A percentile compares a stretch with the other conserved stretches of the same genome.
phyloP scores from a whole-genome alignment of 2,888 invertebrate species.

The Dolichopus griseipennis region DNA sequence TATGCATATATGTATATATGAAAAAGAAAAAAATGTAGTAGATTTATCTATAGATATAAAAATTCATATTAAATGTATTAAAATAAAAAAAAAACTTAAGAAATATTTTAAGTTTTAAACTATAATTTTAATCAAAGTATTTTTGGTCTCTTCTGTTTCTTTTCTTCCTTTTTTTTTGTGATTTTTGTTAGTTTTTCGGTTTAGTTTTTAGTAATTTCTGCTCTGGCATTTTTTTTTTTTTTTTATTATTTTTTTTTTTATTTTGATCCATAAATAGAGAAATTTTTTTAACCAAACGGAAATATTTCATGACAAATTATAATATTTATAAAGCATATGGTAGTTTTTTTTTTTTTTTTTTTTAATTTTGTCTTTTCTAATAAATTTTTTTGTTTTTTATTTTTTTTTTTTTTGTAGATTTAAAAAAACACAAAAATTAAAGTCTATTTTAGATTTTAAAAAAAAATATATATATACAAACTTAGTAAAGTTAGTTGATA shows the following conservation, averaged over 20 bases:
- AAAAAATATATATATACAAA: no score
- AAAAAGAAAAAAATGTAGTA: not conserved
- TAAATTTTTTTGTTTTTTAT: not conserved
- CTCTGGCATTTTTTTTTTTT: not conserved
- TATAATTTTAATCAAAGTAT: not conserved
- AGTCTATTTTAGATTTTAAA: no score
- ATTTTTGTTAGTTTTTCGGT: not conserved
- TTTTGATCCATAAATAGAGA: slow-evolving; percentile 3
- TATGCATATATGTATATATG: not conserved
- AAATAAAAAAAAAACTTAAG: not conserved
- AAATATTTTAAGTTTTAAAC: not conserved
- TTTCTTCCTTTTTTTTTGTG: not conserved
- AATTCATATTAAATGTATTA: not conserved
- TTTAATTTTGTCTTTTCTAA: no score
- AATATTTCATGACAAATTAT: slow-evolving; percentile 6
- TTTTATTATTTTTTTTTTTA: no score
- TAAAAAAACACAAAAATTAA: no score
- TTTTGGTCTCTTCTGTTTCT: not conserved
- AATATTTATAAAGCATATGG: not conserved
- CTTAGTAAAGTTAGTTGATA: no score
- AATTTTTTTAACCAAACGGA: slow-evolving; percentile 1
- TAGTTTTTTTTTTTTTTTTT: not conserved
- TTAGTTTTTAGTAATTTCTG: not conserved
- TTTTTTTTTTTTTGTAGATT: no score
- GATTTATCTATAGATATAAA: not conserved